A percentile compares a stretch with the other conserved stretches of the same genome.
Conservation (phyloP, 2,113 vertebrate species). For the Bubo blakistoni region DNA sequence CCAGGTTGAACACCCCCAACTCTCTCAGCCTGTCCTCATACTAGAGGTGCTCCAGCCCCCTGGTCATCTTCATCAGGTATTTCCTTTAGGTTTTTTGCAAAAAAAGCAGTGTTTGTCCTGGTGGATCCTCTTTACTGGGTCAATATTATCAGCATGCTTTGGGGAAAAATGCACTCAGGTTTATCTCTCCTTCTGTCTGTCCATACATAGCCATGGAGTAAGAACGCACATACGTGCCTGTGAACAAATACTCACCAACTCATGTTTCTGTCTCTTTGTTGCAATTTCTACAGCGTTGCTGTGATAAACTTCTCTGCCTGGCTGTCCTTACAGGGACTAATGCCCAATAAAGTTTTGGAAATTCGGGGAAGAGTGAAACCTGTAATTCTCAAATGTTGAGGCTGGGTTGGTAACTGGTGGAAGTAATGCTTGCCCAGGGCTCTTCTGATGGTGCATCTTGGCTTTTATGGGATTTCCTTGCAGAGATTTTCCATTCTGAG, state of each 20-base stretch:
- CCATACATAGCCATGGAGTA: fast-evolving
- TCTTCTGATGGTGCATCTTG: background rate
- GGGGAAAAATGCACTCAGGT: background rate
- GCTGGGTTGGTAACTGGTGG: background rate
- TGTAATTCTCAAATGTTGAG: background rate
- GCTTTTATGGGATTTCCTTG: background rate
- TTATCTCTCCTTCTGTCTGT: background rate
- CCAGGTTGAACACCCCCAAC: too few relatives aligned
- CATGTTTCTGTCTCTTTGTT: background rate
- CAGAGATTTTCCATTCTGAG: background rate
- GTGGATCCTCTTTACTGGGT: background rate
- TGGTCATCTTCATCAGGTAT: background rate
- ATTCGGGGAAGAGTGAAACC: background rate
- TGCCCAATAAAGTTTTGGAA: background rate
- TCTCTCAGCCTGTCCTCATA: too few relatives aligned
- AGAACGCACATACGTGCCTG: fast-evolving
- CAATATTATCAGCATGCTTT: background rate
- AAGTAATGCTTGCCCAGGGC: background rate
- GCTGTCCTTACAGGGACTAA: background rate
- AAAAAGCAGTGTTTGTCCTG: background rate
- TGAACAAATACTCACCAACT: background rate
- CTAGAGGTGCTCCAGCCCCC: too few relatives aligned
- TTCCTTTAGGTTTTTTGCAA: background rate
- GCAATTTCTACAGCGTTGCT: background rate
- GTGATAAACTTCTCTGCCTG: background rate